Evolutionary conservation across 1,140 invertebrate species (phyloP), one percentile per base, ranked within the genome.

Genomic region (Agrilus planipennis): DNA sequence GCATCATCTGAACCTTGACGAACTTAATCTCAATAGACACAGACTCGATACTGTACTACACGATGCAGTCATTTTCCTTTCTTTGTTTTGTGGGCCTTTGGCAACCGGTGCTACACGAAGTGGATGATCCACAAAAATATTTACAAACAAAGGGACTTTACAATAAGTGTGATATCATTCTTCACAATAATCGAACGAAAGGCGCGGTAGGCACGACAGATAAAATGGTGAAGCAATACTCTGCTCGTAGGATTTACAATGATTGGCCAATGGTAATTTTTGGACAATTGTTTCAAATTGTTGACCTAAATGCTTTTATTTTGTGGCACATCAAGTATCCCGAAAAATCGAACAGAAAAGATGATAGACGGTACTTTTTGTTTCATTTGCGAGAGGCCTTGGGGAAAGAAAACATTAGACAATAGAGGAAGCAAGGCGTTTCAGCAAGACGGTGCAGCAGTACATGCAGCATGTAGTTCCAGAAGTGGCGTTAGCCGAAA

Each of bases 201-300:
- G 49, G 41, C 38, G 46, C 46, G 11, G 42, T 50, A 9, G 46
- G 45, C 32, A 47, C 41, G 7, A 41, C 34, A 22, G 48, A 50
- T 31, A 40, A 45, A 47, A 29, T 44, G 30, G 31, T 22, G 11
- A 38, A 34, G 9, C 21, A 34, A 28, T 50, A 28, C 20, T 45
- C 40, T 11, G 39, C 32, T 34, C 47, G 31, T 32, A 37, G 53
- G 40, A 54, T 52, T 47, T 54, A 44, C 15, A 52, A 49, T 16
- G 35, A 50, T 12, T 55, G 53, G 53, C 51, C 53, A 2, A 44
- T 54, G 45, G 46, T 40, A 19, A 29, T 53, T 6, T 54, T 57
- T 34, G 49, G 48, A 28, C 49, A 36, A 3, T 49, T 51, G 46
- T 27, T 49, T 4, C 48, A 55, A 46, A 46, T 55, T 10, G n/a